Percentiles rank a stretch among this genome's conserved stretches.
phyloP scores from a whole-genome alignment of 2,113 vertebrate species.

The Apistogramma diplotaenia region DNA sequence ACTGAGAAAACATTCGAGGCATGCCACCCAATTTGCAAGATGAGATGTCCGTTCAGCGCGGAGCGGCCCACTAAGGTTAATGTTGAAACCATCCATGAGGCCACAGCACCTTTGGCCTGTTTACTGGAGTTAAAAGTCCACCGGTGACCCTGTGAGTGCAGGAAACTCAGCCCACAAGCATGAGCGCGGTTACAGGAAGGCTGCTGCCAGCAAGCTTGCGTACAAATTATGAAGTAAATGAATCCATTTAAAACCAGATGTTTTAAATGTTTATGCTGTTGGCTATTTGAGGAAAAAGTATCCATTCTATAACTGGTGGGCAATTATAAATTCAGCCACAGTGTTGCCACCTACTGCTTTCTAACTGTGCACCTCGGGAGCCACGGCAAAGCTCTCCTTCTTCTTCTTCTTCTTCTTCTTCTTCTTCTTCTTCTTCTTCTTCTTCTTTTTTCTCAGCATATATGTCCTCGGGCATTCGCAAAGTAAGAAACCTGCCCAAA shows the following conservation, averaged over 20 bases:
- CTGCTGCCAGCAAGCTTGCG: neutral
- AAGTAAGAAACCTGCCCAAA: constrained; percentile 48
- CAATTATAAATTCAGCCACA: constrained; percentile 42
- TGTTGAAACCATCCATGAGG: constrained; percentile 61
- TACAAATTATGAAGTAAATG: neutral
- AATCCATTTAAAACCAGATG: neutral
- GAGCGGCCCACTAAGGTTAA: constrained; percentile 63
- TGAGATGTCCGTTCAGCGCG: constrained; percentile 37
- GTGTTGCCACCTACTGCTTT: constrained; percentile 23
- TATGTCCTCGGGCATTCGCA: constrained; percentile 47
- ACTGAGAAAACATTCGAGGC: constrained; percentile 69
- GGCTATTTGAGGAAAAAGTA: neutral
- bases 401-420: neutral
- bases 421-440: neutral
- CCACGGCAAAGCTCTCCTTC: constrained; percentile 36
- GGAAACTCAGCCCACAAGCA: constrained; percentile 18
- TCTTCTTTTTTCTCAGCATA: constrained; percentile 2
- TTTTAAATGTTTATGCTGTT: neutral
- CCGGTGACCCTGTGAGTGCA: constrained; percentile 43
- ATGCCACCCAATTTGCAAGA: constrained; percentile 43
- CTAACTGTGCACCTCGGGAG: constrained; percentile 22
- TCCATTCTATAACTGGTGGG: neutral
- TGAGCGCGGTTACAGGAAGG: constrained; percentile 18
- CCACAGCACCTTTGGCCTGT: constrained; percentile 64
- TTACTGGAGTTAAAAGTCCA: constrained; percentile 49